Evolutionary conservation across 2,113 vertebrate genomes (phyloP), one percentile per base, ranked within the genome.

Genomic region (Cyprinodon tularosa): DNA sequence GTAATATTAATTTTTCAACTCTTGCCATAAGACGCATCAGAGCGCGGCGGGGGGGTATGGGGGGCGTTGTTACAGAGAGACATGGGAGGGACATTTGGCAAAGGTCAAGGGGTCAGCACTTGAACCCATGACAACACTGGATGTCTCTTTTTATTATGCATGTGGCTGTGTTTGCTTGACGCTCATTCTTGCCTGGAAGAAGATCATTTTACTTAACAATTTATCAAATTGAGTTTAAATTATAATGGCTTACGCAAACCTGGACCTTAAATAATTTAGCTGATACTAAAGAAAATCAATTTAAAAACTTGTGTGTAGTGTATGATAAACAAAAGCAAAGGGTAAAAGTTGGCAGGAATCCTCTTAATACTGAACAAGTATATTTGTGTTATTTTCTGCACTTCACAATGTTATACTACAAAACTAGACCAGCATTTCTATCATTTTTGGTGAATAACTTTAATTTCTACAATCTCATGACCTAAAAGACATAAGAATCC

Each of bases 401-500:
- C 4, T 53, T 53, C 2, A 20, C 15, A 53, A 53, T 53, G 29
- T 29, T 29, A 29, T 5, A 42, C 2, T 12, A 66, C 42, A 45
- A 66, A 66, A 45, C 64, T 22, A n/a, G 42, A 78, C 9, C 40
- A 10, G 15, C 47, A 50, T 71, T 60, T 20, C 66, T 1, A 12
- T 37, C 40, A 77, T 48, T 71, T 71, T 53, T 42, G 44, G 44
- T 14, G 47, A 68, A 83, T 29, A 3, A 20, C 20, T 36, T 15
- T 62, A 67, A 10, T 44, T 36, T 59, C 12, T 10, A 59, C 66
- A 57, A 67, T 77, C 44, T 59, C 44, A 62, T 14, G 62, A 64
- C 74, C 48, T 83, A 36, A 81, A 42, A 68, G 69, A 48, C 53
- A 53, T 22, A 29, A 71, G 53, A 42, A 14, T 53, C 48, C 14